A percentile compares a stretch with the other conserved stretches of the same genome.
These are phyloP conservation scores for Halocynthia aurantium DNA, from an alignment of 23 tunicate species.

Conservation along the genomic window DNA sequence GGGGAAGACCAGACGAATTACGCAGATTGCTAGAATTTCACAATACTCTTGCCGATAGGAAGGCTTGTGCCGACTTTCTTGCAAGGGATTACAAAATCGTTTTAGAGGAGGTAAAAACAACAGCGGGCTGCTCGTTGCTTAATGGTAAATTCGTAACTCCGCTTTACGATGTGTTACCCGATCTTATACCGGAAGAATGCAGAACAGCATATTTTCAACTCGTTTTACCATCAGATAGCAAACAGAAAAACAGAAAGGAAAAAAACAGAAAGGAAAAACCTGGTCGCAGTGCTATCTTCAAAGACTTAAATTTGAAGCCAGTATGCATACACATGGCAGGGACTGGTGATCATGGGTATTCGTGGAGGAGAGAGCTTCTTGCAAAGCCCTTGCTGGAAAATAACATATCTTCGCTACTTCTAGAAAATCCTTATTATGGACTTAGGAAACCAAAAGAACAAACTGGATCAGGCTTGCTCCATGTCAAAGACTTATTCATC, in stretches of 20 bases:
- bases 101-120: conserved; percentile 20
- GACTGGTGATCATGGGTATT: conserved; percentile 94
- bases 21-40: conserved; percentile 60
- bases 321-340: conserved; percentile 98
- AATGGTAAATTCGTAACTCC: conserved; percentile 76
- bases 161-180: conserved; percentile 32
- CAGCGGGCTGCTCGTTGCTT: conserved; percentile 23
- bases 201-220: conserved; percentile 68
- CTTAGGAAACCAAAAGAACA: conserved; percentile 79
- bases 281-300: background rate
- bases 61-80: conserved; percentile 37
- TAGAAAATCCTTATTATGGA: conserved; percentile 95
- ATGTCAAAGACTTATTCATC: conserved; percentile 77
- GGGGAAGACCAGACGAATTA: conserved; percentile 90
- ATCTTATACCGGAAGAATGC: conserved; percentile 49
- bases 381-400: conserved; percentile 78
- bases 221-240: conserved; percentile 38
- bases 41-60: conserved; percentile 53
- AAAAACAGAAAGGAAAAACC: background rate
- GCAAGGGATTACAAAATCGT: conserved; percentile 26
- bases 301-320: conserved; percentile 17
- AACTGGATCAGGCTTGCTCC: conserved; percentile 56
- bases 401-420: conserved; percentile 58
- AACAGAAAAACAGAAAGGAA: background rate
- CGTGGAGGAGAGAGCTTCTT: conserved; percentile 71